These are phyloP conservation scores for Apodemia hepburni DNA, from an alignment of 2,888 invertebrate genomes.

Conservation along the genomic window DNA sequence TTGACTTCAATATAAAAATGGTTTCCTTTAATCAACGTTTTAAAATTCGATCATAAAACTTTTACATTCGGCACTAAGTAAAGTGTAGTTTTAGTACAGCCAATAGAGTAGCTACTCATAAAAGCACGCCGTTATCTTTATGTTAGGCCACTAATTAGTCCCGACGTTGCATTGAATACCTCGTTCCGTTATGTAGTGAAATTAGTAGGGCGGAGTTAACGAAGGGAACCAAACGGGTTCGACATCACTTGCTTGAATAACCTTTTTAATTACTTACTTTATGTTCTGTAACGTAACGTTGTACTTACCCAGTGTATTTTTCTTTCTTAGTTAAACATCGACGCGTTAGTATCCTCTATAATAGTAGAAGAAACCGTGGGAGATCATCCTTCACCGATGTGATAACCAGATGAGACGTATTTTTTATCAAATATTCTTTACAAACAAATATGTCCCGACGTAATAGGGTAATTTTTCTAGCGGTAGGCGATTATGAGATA, in stretches of 20 bases:
- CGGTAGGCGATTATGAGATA: too few species aligned
- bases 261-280: slow-evolving; percentile 17
- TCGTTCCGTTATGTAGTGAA: slow-evolving; percentile 30
- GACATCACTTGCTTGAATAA: slow-evolving; percentile 25
- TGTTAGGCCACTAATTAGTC: slow-evolving; percentile 30
- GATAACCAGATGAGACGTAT: too few species aligned
- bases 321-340: not conserved
- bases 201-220: slow-evolving; percentile 28
- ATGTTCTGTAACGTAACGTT: not conserved
- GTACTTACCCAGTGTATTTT: not conserved
- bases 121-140: slow-evolving; percentile 26
- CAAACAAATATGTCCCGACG: too few species aligned
- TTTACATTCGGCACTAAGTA: not conserved
- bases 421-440: too few species aligned
- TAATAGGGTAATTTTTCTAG: too few species aligned
- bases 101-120: slow-evolving; percentile 23
- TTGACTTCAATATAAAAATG: not conserved
- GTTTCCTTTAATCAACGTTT: not conserved
- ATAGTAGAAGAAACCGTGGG: too few species aligned
- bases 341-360: not conserved
- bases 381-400: too few species aligned
- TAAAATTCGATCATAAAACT: not conserved
- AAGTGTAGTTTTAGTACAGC: slow-evolving; percentile 16
- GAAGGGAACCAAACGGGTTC: slow-evolving; percentile 27
- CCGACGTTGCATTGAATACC: slow-evolving; percentile 30